Base-by-base conservation (phyloP, 2,797 vertebrate species). In the Bovichtus variegatus region DNA sequence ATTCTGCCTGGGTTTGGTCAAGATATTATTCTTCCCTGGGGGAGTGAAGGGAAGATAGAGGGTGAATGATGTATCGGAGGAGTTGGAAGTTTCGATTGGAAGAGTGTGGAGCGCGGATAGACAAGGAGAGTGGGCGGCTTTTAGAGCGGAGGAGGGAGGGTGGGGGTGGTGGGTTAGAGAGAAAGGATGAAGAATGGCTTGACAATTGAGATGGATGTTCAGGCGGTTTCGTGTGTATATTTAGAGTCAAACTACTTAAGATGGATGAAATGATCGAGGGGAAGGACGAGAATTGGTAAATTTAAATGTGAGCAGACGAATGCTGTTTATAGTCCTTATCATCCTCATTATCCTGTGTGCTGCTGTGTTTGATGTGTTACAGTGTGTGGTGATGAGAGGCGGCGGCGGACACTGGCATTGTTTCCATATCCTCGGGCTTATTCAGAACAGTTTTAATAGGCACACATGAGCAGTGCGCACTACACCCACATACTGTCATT, bases 131-230 rank as follows among this genome's bases (percentile, higher is more conserved):
- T 91, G 80, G 89, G 90, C 51, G 77, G 66, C 75, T 74, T 85
- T 71, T 38, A 59, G 59, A 88, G 86, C 15, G 36, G 65, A 66
- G 60, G 79, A 72, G 69, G 76, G 72, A 64, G 71, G 74, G 87
- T 68, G 68, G 57, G 19, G 54, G n/a, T n/a, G n/a, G n/a, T n/a
- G n/a, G n/a, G 78, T 80, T 66, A 55, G 62, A 60, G 81, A 75
- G 73, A 81, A 71, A 64, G 47, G 34, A 61, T 74, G 85, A 85
- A 81, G 72, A 84, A 82, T 67, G 76, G 71, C 76, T 89, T 88
- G 85, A 90, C 90, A 91, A 87, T 83, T 58, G 62, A 84, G 89
- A 88, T 79, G 87, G 83, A 91, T 89, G 88, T 73, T 85, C 79
- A 54, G 79, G 86, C 76, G 36, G 70, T 78, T 86, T 78, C 66